phyloP scores from a whole-genome alignment of 2,797 vertebrate species.

The Cyclopterus lumpus region DNA sequence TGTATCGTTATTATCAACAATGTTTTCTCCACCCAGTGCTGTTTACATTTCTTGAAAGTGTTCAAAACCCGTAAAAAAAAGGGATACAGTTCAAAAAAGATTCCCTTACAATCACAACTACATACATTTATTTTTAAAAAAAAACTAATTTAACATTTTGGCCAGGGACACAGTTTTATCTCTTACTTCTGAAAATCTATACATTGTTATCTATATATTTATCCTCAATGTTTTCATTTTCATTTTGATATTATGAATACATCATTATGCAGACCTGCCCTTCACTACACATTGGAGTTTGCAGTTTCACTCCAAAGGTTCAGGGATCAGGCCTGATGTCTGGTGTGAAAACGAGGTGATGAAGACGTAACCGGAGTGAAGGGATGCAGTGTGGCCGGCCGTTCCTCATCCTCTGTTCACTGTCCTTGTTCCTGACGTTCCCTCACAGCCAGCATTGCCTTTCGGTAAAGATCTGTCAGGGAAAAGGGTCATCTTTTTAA shows the following conservation, averaged over 20 bases:
- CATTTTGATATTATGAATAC: neutral
- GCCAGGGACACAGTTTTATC: slow-evolving; percentile 30
- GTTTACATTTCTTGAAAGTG: slow-evolving; percentile 3
- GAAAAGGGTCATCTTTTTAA: slow-evolving; percentile 57
- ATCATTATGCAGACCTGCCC: slow-evolving; percentile 42
- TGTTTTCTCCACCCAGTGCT: neutral
- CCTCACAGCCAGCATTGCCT: slow-evolving; percentile 88
- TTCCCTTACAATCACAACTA: slow-evolving; percentile 26
- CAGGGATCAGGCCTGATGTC: slow-evolving; percentile 37
- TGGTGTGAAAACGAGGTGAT: neutral
- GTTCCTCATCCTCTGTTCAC: slow-evolving; percentile 39
- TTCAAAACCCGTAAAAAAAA: slow-evolving; percentile 36
- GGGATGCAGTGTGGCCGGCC: slow-evolving; percentile 2
- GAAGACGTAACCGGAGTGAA: slow-evolving; percentile 10
- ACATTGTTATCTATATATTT: neutral
- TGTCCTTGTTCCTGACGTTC: slow-evolving; percentile 81
- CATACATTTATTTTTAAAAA: slow-evolving; percentile 34
- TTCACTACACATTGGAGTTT: slow-evolving; percentile 54
- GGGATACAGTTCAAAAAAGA: neutral
- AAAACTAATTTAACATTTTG: slow-evolving; percentile 41
- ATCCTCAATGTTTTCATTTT: neutral
- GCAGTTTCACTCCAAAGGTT: slow-evolving; percentile 43
- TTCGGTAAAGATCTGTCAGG: slow-evolving; percentile 87
- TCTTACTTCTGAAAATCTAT: neutral
- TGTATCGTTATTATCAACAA: slow-evolving; percentile 52